A percentile compares a stretch with the other conserved stretches of the same genome.
Conservation (phyloP, 2,797 vertebrate species). For the Anguilla obscura region DNA sequence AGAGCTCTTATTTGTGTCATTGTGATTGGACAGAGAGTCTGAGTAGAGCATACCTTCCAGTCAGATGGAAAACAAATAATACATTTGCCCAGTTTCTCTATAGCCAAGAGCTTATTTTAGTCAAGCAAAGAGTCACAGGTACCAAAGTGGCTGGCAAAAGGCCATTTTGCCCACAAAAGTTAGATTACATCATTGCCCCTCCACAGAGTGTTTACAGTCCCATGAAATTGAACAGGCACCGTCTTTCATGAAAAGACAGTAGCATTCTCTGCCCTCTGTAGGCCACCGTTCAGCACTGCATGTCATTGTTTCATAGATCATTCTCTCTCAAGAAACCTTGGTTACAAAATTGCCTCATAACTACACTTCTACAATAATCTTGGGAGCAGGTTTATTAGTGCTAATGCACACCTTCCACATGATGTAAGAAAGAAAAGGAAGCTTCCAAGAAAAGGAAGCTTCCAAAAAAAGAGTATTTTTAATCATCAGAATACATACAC, state of each 20-base stretch:
- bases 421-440: neutral
- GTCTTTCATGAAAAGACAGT: neutral
- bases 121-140: neutral
- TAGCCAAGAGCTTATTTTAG: neutral
- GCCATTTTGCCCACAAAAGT: neutral
- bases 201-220: neutral
- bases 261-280: neutral
- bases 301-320: neutral
- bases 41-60: neutral
- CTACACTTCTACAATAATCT: neutral
- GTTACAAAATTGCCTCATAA: neutral
- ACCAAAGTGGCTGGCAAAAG: neutral
- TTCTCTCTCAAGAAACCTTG: neutral
- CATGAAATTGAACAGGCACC: neutral
- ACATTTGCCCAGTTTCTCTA: slow-evolving; percentile 3
- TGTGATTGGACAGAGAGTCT: neutral
- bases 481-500: slow-evolving; percentile 13
- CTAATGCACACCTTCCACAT: neutral
- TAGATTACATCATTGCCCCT: slow-evolving; percentile 10
- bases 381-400: neutral
- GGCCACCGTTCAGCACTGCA: neutral
- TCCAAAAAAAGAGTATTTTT: slow-evolving; percentile 17
- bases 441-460: slow-evolving; percentile 3
- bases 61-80: slow-evolving; percentile 15
- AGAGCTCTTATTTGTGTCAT: neutral